phyloP scores from a whole-genome alignment of 2,888 invertebrate genomes.

The Xylophagus ater region DNA sequence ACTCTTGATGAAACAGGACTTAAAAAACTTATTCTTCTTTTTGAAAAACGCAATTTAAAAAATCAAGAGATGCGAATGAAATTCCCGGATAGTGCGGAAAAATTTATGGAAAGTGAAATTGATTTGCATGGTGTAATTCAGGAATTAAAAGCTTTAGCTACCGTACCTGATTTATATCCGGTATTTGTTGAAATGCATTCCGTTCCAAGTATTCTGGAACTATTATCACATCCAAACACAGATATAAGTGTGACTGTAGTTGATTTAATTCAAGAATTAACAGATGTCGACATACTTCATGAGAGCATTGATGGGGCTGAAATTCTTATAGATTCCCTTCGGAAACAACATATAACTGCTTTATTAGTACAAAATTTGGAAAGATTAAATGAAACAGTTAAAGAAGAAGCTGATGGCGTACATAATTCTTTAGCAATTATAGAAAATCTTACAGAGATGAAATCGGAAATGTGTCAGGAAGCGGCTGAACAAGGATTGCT shows the following conservation, averaged over 20 bases:
- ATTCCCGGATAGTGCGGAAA: constrained; percentile 92
- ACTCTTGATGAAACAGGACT: constrained; percentile 76
- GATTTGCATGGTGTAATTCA: constrained; percentile 83
- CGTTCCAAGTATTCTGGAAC: constrained; percentile 79
- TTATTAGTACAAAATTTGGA: constrained; percentile 87
- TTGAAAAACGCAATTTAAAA: constrained; percentile 86
- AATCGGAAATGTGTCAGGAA: constrained; percentile 70
- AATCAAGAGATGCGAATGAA: constrained; percentile 98
- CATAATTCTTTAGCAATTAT: constrained; percentile 84
- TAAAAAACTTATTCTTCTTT: constrained; percentile 78
- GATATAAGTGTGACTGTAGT: constrained; percentile 45
- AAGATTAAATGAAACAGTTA: constrained; percentile 81
- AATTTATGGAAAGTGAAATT: constrained; percentile 97
- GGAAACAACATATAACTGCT: constrained; percentile 83
- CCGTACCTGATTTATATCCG: constrained; percentile 90
- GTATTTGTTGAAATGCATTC: constrained; percentile 80
- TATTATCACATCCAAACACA: constrained; percentile 92
- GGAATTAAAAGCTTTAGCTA: constrained; percentile 84
- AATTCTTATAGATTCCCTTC: constrained; percentile 72
- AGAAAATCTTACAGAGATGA: constrained; percentile 90
- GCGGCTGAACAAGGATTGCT: constrained; percentile 84
- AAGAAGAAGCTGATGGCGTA: constrained; percentile 92
- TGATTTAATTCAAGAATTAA: constrained; percentile 67
- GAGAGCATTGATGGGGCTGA: constrained; percentile 89
- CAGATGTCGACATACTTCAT: constrained; percentile 91